Percentiles rank a stretch among this genome's conserved stretches.
Conservation (phyloP, 2,113 vertebrate genomes). For the Elgaria multicarinata region DNA sequence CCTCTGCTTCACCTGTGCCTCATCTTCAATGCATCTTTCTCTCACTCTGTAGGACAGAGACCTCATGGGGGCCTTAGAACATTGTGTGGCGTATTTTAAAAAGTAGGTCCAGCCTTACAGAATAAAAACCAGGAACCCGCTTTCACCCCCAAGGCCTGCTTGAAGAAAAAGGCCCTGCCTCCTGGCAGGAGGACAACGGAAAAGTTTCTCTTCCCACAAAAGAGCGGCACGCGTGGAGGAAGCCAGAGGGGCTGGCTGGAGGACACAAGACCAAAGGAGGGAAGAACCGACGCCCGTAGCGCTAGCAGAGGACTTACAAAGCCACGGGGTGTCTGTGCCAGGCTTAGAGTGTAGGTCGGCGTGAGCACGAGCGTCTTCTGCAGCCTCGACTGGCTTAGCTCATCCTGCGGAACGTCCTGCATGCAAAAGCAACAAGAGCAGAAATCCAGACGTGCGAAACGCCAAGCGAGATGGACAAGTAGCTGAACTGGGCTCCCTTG, state of each 20-base stretch:
- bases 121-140: too few relatives aligned
- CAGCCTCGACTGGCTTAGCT: rapidly evolving
- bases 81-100: too few relatives aligned
- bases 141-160: too few relatives aligned
- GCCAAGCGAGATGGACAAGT: not conserved
- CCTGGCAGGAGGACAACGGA: too few relatives aligned
- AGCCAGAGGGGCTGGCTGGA: not conserved
- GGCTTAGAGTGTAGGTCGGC: constrained; percentile 29
- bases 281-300: not conserved
- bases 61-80: too few relatives aligned
- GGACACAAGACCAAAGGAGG: too few relatives aligned
- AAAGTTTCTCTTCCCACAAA: not conserved
- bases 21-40: too few relatives aligned
- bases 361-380: rapidly evolving
- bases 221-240: not conserved
- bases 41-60: too few relatives aligned
- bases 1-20: too few relatives aligned
- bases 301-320: constrained; percentile 27
- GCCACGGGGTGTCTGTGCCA: rapidly evolving
- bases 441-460: not conserved
- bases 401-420: constrained; percentile 12
- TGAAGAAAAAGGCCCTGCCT: too few relatives aligned
- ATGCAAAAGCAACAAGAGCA: not conserved
- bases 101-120: too few relatives aligned
- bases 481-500: not conserved